phyloP scores from a whole-genome alignment of 2,797 vertebrate genomes.

The Coracias cyanogaster region DNA sequence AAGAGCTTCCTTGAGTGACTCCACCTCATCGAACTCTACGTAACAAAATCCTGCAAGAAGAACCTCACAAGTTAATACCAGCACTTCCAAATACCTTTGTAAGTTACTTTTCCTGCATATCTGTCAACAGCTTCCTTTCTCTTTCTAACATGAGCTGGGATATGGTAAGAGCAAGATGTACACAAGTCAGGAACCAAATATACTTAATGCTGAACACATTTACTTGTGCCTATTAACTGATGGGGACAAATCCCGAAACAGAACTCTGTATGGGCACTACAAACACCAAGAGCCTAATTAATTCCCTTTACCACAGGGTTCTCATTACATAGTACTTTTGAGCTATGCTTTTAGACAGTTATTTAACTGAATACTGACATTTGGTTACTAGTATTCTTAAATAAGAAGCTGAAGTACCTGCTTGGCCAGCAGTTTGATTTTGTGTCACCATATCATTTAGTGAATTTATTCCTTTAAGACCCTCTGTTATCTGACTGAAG shows the following conservation, averaged over 20 bases:
- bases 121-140: not conserved
- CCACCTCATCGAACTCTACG: constrained; percentile 97
- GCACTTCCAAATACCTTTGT: not conserved
- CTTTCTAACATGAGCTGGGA: not conserved
- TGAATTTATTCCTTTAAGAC: not conserved
- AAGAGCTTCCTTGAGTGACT: constrained; percentile 97
- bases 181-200: not conserved
- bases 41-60: constrained; percentile 94
- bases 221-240: not conserved
- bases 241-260: not conserved
- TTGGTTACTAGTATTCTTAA: not conserved
- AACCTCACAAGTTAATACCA: not conserved
- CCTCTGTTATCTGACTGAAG: not conserved
- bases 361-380: not conserved
- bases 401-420: not conserved
- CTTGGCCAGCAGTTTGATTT: not conserved
- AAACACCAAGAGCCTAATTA: not conserved
- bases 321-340: not conserved
- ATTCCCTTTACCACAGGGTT: not conserved
- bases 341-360: not conserved
- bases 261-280: not conserved
- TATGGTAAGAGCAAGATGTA: not conserved
- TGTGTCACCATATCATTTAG: not conserved
- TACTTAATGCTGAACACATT: not conserved
- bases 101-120: not conserved